phyloP scores from a whole-genome alignment of 2,888 invertebrate species.

The Trilocha varians region DNA sequence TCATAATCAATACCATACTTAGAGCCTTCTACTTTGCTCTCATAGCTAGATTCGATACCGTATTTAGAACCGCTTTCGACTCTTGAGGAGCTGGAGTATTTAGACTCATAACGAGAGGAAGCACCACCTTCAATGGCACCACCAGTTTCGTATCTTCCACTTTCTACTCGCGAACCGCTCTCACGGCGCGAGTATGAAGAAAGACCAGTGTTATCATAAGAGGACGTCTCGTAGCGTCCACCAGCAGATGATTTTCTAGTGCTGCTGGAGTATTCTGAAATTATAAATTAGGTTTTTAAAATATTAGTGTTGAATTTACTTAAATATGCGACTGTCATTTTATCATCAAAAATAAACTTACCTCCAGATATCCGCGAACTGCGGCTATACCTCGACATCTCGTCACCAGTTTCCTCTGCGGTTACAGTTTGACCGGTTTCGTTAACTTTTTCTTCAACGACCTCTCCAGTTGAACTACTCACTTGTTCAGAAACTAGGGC shows the following conservation, averaged over 20 bases:
- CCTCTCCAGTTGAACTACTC: conserved; percentile 25
- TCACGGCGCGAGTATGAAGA: conserved; percentile 53
- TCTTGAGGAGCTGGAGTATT: conserved; percentile 41
- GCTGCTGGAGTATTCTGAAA: conserved; percentile 59
- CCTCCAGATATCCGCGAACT: conserved; percentile 77
- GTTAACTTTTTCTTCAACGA: conserved; percentile 21
- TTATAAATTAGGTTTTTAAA: conserved; percentile 4
- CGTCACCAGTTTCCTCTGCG: conserved; percentile 45
- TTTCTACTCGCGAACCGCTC: conserved; percentile 49
- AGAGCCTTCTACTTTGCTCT: conserved; percentile 24
- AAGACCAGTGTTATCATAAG: conserved; percentile 39
- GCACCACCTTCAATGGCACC: conserved; percentile 44
- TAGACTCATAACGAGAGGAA: conserved; percentile 51
- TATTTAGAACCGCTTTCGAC: conserved; percentile 27
- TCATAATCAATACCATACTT: conserved; percentile 46
- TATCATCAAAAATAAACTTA: no score
- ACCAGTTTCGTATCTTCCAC: conserved; percentile 39
- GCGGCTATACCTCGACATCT: conserved; percentile 75
- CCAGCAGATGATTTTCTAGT: conserved; percentile 46
- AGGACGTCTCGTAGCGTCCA: conserved; percentile 52
- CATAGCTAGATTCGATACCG: conserved; percentile 16
- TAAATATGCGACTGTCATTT: neutral
- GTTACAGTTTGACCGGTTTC: conserved; percentile 56
- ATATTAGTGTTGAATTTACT: neutral
- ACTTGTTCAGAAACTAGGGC: conserved; percentile 17